These are phyloP conservation scores for Acrocephalus kingi DNA, from an alignment of 2,113 vertebrate species.

Conservation along the genomic window DNA sequence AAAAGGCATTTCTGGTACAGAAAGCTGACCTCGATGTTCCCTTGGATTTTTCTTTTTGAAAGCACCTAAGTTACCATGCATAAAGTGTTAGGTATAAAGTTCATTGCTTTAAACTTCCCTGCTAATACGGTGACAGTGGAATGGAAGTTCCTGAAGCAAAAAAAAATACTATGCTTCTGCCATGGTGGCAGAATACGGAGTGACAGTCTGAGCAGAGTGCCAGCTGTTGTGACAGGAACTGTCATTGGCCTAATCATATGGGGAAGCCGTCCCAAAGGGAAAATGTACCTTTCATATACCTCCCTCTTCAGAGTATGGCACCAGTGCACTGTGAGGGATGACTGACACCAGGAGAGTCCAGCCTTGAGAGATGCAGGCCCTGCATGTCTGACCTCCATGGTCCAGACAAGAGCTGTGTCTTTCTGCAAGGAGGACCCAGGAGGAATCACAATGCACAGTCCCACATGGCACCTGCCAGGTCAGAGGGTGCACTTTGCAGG, in stretches of 20 bases:
- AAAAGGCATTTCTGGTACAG: background rate
- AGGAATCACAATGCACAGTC: background rate
- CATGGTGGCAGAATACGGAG: background rate
- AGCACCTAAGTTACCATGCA: background rate
- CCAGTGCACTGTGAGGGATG: background rate
- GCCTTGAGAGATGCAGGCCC: background rate
- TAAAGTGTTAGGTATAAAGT: background rate
- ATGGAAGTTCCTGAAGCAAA: background rate
- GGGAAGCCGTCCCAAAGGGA: background rate
- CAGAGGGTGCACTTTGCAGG: background rate
- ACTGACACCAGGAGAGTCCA: background rate
- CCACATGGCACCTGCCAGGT: background rate
- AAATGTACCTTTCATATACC: background rate
- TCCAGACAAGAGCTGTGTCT: background rate
- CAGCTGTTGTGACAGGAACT: background rate
- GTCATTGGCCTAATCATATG: background rate
- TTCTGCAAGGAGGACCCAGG: background rate
- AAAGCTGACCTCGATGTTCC: background rate
- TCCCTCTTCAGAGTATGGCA: background rate
- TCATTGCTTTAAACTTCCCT: background rate
- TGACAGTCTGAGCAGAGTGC: background rate
- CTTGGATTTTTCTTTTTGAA: background rate
- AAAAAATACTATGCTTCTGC: background rate
- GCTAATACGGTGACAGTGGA: background rate
- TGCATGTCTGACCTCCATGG: background rate